A percentile compares a stretch with the other conserved stretches of the same genome.
These are phyloP conservation scores for Apis dorsata DNA, from an alignment of 1,140 invertebrate genomes.

Conservation along the genomic window DNA sequence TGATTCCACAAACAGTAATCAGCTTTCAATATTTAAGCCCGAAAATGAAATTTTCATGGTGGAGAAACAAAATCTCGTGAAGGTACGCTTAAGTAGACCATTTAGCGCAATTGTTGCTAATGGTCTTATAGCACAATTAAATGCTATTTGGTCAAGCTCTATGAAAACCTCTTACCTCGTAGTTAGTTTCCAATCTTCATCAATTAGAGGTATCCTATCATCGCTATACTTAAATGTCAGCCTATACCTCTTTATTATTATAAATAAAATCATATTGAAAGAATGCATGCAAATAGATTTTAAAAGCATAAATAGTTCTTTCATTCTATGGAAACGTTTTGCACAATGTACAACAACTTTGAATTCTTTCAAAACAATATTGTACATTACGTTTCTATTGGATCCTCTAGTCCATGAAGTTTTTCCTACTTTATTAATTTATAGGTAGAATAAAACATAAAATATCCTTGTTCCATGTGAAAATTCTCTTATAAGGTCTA, in stretches of 20 bases:
- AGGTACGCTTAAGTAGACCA: constrained; percentile 74
- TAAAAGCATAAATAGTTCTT: constrained; percentile 39
- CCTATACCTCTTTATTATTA: constrained; percentile 38
- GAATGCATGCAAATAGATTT: constrained; percentile 49
- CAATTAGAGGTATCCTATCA: constrained; percentile 62
- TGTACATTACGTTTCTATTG: constrained; percentile 21
- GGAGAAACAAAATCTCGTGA: constrained; percentile 86
- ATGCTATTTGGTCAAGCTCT: constrained; percentile 33
- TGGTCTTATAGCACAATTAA: constrained; percentile 42
- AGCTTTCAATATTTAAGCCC: constrained; percentile 79
- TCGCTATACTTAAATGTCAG: constrained; percentile 40
- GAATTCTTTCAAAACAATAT: constrained; percentile 25
- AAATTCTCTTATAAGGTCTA: constrained; percentile 22
- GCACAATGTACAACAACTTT: constrained; percentile 26
- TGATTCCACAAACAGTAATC: constrained; percentile 77
- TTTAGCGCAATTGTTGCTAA: constrained; percentile 25
- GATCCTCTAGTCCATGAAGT: constrained; percentile 57
- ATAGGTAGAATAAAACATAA: constrained; percentile 19
- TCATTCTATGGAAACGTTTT: constrained; percentile 34
- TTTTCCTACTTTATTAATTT: constrained; percentile 46
- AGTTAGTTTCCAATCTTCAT: constrained; percentile 59
- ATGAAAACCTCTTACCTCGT: constrained; percentile 63
- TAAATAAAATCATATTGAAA: constrained; percentile 39
- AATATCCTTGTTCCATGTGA: not conserved
- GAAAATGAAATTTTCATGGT: constrained; percentile 84